phyloP scores from a whole-genome alignment of 2,888 invertebrate species.

The Cheilosia scutellata region DNA sequence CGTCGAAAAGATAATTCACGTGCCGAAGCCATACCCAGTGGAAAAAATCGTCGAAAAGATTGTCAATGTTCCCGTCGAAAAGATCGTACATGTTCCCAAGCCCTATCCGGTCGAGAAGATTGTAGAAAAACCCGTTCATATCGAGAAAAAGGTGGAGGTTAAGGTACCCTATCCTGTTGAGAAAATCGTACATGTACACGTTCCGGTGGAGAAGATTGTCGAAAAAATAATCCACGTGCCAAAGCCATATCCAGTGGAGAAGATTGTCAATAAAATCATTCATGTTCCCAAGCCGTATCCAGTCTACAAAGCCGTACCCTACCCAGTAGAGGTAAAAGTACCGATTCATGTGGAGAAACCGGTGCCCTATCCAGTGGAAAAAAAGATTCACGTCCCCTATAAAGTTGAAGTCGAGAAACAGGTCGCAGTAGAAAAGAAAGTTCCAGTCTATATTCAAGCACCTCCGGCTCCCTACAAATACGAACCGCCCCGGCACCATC shows the following conservation, averaged over 20 bases:
- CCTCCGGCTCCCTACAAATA: slow-evolving; percentile 82
- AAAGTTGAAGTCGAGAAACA: slow-evolving; percentile 83
- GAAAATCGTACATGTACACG: slow-evolving; percentile 78
- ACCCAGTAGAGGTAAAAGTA: slow-evolving; percentile 82
- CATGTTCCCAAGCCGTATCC: slow-evolving; percentile 85
- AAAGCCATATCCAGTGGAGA: slow-evolving; percentile 79
- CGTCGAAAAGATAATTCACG: slow-evolving; percentile 86
- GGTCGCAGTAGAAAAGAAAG: slow-evolving; percentile 83
- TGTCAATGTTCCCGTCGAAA: slow-evolving; percentile 79
- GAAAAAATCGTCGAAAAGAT: slow-evolving; percentile 83
- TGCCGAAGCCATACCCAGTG: slow-evolving; percentile 86
- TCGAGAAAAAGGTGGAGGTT: slow-evolving; percentile 82
- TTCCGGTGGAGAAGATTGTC: slow-evolving; percentile 82
- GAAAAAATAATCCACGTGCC: slow-evolving; percentile 85
- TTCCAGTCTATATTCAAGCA: slow-evolving; percentile 82
- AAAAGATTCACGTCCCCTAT: slow-evolving; percentile 78
- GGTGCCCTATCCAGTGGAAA: slow-evolving; percentile 79
- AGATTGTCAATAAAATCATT: slow-evolving; percentile 80
- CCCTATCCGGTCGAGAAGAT: slow-evolving; percentile 78
- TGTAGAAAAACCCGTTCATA: slow-evolving; percentile 84
- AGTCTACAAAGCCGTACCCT: slow-evolving; percentile 84
- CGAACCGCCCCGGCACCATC: slow-evolving; percentile 76
- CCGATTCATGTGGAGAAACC: slow-evolving; percentile 79
- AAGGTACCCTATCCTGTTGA: slow-evolving; percentile 83
- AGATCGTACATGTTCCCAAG: slow-evolving; percentile 84